These are phyloP conservation scores for Xanthia icteritia DNA, from an alignment of 2,888 invertebrate genomes.

Conservation along the genomic window DNA sequence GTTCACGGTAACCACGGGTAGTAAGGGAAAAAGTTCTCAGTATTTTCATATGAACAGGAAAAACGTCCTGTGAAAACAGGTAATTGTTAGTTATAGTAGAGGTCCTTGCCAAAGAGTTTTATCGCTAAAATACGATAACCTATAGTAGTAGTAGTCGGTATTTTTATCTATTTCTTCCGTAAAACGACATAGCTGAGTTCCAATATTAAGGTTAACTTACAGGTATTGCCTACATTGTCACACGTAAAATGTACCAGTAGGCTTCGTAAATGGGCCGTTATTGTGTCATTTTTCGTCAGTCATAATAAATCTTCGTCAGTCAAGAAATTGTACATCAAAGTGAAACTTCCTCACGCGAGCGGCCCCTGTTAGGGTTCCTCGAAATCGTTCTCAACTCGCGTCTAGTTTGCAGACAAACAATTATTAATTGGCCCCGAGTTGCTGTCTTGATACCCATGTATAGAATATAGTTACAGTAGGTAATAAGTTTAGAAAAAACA, in stretches of 20 bases:
- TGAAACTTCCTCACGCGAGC: not conserved
- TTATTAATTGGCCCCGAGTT: not conserved
- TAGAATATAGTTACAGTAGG: not conserved
- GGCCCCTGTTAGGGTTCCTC: not conserved
- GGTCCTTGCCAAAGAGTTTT: not conserved
- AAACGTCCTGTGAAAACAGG: not conserved
- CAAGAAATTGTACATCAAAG: not conserved
- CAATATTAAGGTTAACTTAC: not conserved
- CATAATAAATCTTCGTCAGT: too few species aligned
- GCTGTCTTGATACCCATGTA: not conserved
- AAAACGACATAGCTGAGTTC: too few species aligned
- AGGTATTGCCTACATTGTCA: too few species aligned
- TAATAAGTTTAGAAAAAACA: not conserved
- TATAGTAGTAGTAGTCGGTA: too few species aligned
- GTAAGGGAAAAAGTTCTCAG: not conserved
- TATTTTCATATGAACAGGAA: not conserved
- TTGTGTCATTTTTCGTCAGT: too few species aligned
- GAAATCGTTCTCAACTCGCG: not conserved
- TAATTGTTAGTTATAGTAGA: not conserved
- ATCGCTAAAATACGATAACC: not conserved
- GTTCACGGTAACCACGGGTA: too few species aligned
- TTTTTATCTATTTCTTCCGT: not conserved
- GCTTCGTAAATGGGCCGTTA: too few species aligned
- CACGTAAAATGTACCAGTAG: too few species aligned
- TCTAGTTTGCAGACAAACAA: not conserved